phyloP scores from a whole-genome alignment of 2,113 vertebrate genomes.

The Eclectus roratus region DNA sequence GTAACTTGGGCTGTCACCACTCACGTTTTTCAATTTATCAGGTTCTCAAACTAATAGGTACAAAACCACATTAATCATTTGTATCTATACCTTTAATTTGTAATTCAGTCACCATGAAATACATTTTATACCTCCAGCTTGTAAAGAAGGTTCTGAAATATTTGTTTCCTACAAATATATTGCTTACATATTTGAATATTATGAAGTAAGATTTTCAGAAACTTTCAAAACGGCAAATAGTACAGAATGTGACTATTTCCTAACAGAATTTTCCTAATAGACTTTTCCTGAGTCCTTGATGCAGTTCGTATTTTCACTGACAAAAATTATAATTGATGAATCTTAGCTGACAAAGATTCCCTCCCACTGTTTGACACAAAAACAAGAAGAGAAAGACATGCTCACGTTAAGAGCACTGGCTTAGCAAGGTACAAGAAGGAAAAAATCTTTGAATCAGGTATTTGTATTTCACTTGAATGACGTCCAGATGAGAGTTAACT shows the following conservation, averaged over 20 bases:
- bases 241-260: neutral
- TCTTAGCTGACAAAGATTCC: neutral
- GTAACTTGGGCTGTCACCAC: neutral
- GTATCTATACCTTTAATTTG: neutral
- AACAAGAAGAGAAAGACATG: neutral
- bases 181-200: neutral
- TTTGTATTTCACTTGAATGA: neutral
- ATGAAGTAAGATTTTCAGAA: neutral
- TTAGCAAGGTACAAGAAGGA: neutral
- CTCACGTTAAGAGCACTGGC: neutral
- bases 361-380: neutral
- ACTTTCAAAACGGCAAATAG: neutral
- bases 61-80: neutral
- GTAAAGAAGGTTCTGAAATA: neutral
- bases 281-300: neutral
- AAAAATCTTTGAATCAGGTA: neutral
- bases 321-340: neutral
- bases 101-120: neutral
- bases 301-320: neutral
- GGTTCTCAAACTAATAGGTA: neutral
- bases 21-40: neutral
- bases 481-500: neutral
- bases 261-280: neutral
- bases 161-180: neutral
- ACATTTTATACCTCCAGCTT: fast-evolving